Percentiles rank a stretch among this genome's conserved stretches.
phyloP scores from a whole-genome alignment of 2,113 vertebrate species.

The Cephalopholis sonnerati region DNA sequence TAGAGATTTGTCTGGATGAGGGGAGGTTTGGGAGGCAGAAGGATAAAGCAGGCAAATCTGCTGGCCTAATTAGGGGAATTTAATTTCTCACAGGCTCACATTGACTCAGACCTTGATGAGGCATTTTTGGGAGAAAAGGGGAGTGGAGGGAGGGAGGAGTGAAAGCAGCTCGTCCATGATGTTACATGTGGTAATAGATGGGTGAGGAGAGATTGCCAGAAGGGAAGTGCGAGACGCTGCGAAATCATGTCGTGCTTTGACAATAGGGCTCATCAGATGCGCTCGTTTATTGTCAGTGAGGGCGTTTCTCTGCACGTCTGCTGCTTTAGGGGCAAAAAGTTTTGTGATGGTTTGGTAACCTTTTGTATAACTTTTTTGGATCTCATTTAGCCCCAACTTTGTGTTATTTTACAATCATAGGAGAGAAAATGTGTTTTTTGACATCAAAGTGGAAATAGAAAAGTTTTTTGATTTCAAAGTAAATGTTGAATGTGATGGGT shows the following conservation, averaged over 20 bases:
- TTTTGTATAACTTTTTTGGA: not conserved
- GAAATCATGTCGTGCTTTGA: slow-evolving; percentile 37
- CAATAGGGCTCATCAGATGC: slow-evolving; percentile 52
- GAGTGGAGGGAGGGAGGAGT: slow-evolving; percentile 4
- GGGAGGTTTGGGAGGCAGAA: slow-evolving; percentile 72
- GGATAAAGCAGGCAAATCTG: slow-evolving; percentile 79
- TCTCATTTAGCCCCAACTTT: not conserved
- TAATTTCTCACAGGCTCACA: slow-evolving; percentile 80
- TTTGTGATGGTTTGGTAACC: not conserved
- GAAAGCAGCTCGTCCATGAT: slow-evolving; percentile 46
- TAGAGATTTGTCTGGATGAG: slow-evolving; percentile 80
- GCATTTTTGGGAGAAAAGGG: slow-evolving; percentile 49
- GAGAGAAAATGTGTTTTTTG: not conserved
- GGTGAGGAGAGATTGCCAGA: slow-evolving; percentile 41
- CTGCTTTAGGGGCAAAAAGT: slow-evolving; percentile 16
- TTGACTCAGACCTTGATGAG: slow-evolving; percentile 77
- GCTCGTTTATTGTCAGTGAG: slow-evolving; percentile 16
- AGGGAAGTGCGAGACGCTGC: slow-evolving; percentile 16
- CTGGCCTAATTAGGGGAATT: slow-evolving; percentile 81
- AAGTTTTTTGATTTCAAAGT: too few relatives aligned
- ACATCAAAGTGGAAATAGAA: too few relatives aligned
- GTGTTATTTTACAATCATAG: not conserved
- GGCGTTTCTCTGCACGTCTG: not conserved
- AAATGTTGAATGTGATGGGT: too few relatives aligned
- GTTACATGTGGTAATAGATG: slow-evolving; percentile 49